Evolutionary conservation across 2,797 vertebrate genomes (phyloP).

Genomic region (Pangasius krempfi): DNA sequence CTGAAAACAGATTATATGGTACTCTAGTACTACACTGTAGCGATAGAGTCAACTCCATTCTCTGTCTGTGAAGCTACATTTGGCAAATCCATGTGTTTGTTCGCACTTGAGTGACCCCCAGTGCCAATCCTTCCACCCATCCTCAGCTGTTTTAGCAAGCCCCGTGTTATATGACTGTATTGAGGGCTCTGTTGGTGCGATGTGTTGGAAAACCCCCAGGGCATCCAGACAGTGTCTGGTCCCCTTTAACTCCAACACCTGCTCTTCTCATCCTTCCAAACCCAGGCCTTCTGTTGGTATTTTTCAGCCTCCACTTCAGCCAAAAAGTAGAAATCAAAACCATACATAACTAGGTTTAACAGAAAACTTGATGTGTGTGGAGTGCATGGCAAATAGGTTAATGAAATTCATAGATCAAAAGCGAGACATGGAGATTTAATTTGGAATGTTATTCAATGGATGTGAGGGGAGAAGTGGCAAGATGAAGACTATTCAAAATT

Average conservation of each 20-base stretch:
- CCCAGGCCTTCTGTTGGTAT: background rate
- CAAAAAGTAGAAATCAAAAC: background rate
- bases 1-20: slow-evolving; percentile 20
- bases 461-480: slow-evolving; percentile 6
- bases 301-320: background rate
- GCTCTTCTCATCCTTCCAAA: slow-evolving; percentile 25
- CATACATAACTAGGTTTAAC: background rate
- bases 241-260: slow-evolving; percentile 43
- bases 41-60: background rate
- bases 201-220: slow-evolving; percentile 20
- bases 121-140: slow-evolving; percentile 7
- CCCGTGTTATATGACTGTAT: slow-evolving; percentile 44
- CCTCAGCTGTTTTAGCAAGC: slow-evolving; percentile 38
- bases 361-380: slow-evolving; percentile 3
- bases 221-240: slow-evolving; percentile 10
- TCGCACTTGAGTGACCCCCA: slow-evolving; percentile 14
- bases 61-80: slow-evolving; percentile 19
- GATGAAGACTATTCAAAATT: slow-evolving; percentile 36
- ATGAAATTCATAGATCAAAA: slow-evolving; percentile 48
- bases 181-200: slow-evolving; percentile 27
- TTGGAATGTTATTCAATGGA: slow-evolving; percentile 28
- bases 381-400: slow-evolving; percentile 43
- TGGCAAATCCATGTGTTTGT: slow-evolving; percentile 19
- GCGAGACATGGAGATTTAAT: slow-evolving; percentile 31
- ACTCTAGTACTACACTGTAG: background rate